Percentiles rank a stretch among this genome's conserved stretches.
Conservation (phyloP, 2,113 vertebrate genomes). For the Sinocyclocheilus grahami region DNA sequence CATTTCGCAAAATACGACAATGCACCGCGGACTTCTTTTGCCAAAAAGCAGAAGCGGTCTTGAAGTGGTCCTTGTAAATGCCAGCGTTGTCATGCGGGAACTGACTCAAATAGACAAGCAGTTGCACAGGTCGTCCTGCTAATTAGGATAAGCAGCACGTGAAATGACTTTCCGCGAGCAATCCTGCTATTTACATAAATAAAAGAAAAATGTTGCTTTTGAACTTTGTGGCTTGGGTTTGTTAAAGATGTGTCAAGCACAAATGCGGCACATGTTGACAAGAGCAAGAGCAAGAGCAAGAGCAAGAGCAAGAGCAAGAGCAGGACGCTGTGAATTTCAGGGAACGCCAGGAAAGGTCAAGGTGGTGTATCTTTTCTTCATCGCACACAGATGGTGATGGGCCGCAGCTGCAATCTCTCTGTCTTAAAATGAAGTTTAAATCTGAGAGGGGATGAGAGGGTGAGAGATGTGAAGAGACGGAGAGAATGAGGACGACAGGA, state of each 20-base stretch:
- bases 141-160: constrained; percentile 39
- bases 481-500: constrained; percentile 14
- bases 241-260: constrained; percentile 36
- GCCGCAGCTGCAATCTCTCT: constrained; percentile 44
- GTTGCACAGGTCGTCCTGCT: constrained; percentile 35
- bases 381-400: constrained; percentile 50
- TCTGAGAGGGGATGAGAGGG: constrained; percentile 1
- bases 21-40: neutral
- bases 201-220: constrained; percentile 26
- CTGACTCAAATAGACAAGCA: constrained; percentile 43
- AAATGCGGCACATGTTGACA: neutral
- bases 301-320: neutral
- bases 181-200: constrained; percentile 31
- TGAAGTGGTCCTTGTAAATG: constrained; percentile 21
- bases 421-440: constrained; percentile 46
- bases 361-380: constrained; percentile 62
- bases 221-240: constrained; percentile 12
- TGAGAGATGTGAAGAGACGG: constrained; percentile 20
- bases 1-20: neutral
- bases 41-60: neutral
- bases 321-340: constrained; percentile 7
- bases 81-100: neutral
- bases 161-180: neutral
- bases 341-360: constrained; percentile 42
- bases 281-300: neutral